phyloP scores from a whole-genome alignment of 2,888 invertebrate species.

The Drosophila sordidapex region DNA sequence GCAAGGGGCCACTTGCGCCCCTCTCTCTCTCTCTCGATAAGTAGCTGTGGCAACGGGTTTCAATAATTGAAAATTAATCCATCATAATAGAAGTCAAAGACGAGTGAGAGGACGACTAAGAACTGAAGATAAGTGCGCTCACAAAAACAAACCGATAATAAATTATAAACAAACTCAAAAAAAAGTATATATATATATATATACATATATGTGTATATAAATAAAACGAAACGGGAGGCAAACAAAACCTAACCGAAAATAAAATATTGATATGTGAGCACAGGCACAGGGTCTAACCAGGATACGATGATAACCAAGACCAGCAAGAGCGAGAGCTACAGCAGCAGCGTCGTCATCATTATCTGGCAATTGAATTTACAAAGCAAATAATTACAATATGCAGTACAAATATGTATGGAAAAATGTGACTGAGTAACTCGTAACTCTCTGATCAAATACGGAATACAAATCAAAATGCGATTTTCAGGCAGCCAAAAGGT shows the following conservation, averaged over 20 bases:
- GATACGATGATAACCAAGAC: constrained; percentile 24
- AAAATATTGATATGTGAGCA: constrained; percentile 49
- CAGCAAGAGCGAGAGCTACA: not conserved
- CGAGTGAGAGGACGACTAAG: constrained; percentile 34
- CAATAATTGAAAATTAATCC: constrained; percentile 84
- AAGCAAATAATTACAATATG: constrained; percentile 81
- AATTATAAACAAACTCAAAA: constrained; percentile 28
- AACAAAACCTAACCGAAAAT: constrained; percentile 55
- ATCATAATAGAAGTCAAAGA: constrained; percentile 83
- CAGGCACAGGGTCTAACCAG: constrained; percentile 19
- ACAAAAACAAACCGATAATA: constrained; percentile 33
- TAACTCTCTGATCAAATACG: constrained; percentile 76
- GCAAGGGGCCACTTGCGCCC: constrained; percentile 1
- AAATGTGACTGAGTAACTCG: constrained; percentile 56
- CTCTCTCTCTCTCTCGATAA: constrained; percentile 32
- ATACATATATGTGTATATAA: not conserved
- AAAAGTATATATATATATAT: not conserved
- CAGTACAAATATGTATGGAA: constrained; percentile 56
- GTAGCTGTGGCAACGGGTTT: constrained; percentile 30
- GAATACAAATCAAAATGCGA: constrained; percentile 84
- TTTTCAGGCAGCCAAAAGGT: constrained; percentile 72
- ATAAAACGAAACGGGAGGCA: constrained; percentile 22
- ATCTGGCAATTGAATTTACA: constrained; percentile 84
- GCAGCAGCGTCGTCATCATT: constrained; percentile 69
- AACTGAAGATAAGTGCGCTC: constrained; percentile 32